A percentile compares a stretch with the other conserved stretches of the same genome.
phyloP scores from a whole-genome alignment of 2,113 vertebrate species.

The Nesogale talazaci region DNA sequence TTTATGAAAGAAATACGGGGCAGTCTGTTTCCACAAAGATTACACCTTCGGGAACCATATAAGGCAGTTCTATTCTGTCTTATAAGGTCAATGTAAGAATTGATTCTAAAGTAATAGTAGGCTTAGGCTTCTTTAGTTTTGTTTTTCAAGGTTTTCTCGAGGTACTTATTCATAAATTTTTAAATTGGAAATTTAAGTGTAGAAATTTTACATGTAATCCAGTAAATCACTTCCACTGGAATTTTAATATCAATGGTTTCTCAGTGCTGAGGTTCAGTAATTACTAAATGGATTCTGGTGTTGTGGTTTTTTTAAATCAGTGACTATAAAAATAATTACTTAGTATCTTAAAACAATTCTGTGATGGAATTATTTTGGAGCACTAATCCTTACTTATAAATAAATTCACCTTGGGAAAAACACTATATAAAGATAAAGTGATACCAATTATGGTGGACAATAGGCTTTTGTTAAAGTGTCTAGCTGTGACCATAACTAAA shows the following conservation, averaged over 20 bases:
- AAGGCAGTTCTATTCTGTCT: no score
- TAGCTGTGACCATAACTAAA: background rate
- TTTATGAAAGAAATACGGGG: no score
- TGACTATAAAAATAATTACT: conserved; percentile 44
- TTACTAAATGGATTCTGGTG: background rate
- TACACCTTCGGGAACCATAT: no score
- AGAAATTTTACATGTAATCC: conserved; percentile 20
- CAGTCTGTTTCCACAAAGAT: no score
- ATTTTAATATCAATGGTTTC: conserved; percentile 36
- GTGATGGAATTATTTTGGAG: conserved; percentile 29
- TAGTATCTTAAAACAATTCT: background rate
- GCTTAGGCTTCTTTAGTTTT: no score
- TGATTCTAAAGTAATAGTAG: no score
- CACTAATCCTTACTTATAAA: conserved; percentile 50
- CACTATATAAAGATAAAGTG: conserved; percentile 30
- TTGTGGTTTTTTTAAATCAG: conserved; percentile 39
- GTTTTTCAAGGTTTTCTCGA: no score
- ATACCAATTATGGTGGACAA: conserved; percentile 9
- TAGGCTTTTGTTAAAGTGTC: conserved; percentile 49
- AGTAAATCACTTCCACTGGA: conserved; percentile 32
- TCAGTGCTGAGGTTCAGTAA: background rate
- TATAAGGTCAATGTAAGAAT: no score
- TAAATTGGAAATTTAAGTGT: conserved; percentile 16
- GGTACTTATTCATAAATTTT: conserved; percentile 31
- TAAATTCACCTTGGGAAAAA: conserved; percentile 36